Evolutionary conservation across 2,888 invertebrate species (phyloP), one percentile per base, ranked within the genome.

Genomic region (Pyrgus malvae): DNA sequence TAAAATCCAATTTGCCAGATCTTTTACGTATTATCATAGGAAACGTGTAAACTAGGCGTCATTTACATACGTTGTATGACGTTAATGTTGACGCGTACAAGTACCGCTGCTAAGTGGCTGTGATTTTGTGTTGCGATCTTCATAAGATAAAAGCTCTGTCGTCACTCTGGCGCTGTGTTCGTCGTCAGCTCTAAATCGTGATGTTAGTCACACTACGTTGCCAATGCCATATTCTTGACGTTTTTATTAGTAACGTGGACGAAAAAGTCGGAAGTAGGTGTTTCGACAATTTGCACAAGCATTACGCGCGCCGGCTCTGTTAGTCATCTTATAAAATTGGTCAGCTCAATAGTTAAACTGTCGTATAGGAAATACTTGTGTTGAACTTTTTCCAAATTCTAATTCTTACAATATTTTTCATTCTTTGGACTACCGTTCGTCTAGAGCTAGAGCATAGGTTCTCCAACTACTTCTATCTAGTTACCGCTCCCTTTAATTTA

Each of bases 91-190:
- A 23, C 6, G 16, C 19, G 35, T 31, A 49, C 57, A 55, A 45
- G 31, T 33, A 33, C 2, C 9, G n/a, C 1, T 19, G 29, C 29
- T 33, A 21, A 31, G 31, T 29, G 17, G n/a, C 19, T 40, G 38
- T 51, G 33, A 35, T 35, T 37, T 37, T 17, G 16, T 41, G 51
- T 51, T 48, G 48, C 23, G 38, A 40, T 50, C 50, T 48, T 51
- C 44, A 45, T 40, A 42, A 55, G 44, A 44, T 48, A 55, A 58
- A 55, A 53, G 38, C 14, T 42, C 29, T 55, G 42, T 46, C 53
- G 57, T 58, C 51, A 55, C 29, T 29, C 17, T 19, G 19, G 31
- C 11, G 45, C 12, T 17, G 21, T 23, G 19, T 23, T 35, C 23
- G 9, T 46, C 35, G 16, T 35, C 33, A 33, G 33, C 17, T n/a